Base-by-base conservation (phyloP, 2,797 vertebrate genomes). In the Notolabrus celidotus region DNA sequence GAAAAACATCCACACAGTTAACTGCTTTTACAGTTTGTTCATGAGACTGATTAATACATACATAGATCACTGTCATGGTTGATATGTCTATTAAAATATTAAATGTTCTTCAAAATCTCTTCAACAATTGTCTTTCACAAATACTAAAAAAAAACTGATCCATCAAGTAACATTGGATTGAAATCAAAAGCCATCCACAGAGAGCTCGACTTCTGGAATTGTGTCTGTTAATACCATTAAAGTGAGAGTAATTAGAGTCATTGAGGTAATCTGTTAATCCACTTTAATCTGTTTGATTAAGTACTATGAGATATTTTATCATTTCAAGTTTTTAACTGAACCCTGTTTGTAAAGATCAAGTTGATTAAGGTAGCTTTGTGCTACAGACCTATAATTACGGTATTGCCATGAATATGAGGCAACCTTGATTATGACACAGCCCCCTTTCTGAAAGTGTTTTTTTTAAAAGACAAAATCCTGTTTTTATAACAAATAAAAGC, bases 201-300 rank as follows among this genome's bases (percentile, higher is more conserved):
- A 55, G 47, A 34, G 22, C 8, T 5, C n/a, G n/a, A n/a, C 0
- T 17, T 10, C 23, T 39, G 15, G 16, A 61, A 62, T 64, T 36
- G 20, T 38, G 33, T 25, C 17, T 42, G 20, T 25, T 27, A 49
- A 52, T 29, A 43, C 17, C 41, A 42, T 29, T 69, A 16, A 29
- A 29, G 33, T 70, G 43, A 60, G 50, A 33, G 16, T 34, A 38
- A 71, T 77, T 33, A 43, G 22, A 80, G 36, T 69, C 51, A 52
- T 34, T 25, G 17, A 49, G 43, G n/a, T 22, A 69, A 56, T 56
- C 36, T 22, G 52, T 27, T 31, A 61, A 70, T 76, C 56, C 53
- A 53, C 10, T n/a, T 60, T 29, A 62, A 61, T 64, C 53, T 25
- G 20, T 55, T 59, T 29, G 39, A 4, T n/a, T n/a, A n/a, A 7